Evolutionary conservation across 2,113 vertebrate genomes (phyloP), one percentile per base, ranked within the genome.

Genomic region (Rana temporaria): DNA sequence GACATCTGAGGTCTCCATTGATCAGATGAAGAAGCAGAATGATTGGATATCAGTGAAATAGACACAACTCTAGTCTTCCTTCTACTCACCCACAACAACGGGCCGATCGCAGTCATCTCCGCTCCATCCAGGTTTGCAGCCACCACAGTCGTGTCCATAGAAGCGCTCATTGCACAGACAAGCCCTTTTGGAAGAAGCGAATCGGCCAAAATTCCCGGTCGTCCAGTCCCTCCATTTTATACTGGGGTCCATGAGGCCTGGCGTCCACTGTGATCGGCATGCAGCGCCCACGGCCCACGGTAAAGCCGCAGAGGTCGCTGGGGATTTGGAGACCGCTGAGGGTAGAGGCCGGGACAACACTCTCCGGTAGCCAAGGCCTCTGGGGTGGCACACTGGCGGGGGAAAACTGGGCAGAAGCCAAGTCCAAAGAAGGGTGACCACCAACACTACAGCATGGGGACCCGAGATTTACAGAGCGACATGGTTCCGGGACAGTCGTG

Each of bases 171-270:
- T 95, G 84, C 98, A 99, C 1, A 70, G 93, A 69, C 98, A 99
- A 0, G 95, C 94, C 53, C 95, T 93, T 67, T 95, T 96, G 89
- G n/a, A 99, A 99, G 91, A 93, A 99, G 0, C 93, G 91, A 1
- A 92, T 56, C 11, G 98, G 98, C 98, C 98, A 99, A 0, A 88
- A 88, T 42, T 99, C 98, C 0, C 98, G 93, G 71, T 99, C 98
- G 7, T 99, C 98, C 26, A 85, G 88, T 4, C 97, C 98, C 0
- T 98, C 96, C 0, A 99, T 96, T 0, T 94, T 94, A 79, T 99
- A 99, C 88, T 96, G 97, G 0, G 92, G 95, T 18, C 98, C 94
- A 6, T 99, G 98, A 0, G 93, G 95, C 0, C 95, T 89, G 0
- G 84, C 85, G 84, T 99, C 98, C 0, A 84, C 94, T 0, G 66